A percentile compares a stretch with the other conserved stretches of the same genome.
Evolutionary conservation across 2,888 invertebrate species (phyloP).

Genomic region (Meliscaeva auricollis): DNA sequence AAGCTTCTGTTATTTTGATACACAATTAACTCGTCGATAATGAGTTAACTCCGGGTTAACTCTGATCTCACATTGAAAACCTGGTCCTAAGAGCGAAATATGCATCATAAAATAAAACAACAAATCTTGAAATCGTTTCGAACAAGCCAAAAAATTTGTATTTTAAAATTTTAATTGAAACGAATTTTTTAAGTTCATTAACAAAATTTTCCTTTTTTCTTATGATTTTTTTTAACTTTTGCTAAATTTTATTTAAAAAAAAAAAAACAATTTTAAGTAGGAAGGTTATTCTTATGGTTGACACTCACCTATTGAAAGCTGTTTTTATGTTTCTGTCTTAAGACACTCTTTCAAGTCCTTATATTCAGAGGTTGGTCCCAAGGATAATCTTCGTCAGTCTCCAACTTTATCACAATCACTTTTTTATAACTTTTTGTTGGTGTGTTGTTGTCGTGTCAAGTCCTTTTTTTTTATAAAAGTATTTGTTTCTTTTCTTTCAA

Average conservation of each 20-base stretch:
- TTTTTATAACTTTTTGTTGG: neutral
- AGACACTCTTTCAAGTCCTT: neutral
- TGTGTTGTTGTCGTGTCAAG: neutral
- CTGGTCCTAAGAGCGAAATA: no score
- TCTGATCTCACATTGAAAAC: no score
- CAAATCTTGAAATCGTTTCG: no score
- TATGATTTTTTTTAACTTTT: neutral
- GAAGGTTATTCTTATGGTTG: slow-evolving; percentile 11
- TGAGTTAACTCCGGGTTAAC: no score
- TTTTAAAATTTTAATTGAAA: no score
- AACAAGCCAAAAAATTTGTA: no score
- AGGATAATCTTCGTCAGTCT: slow-evolving; percentile 57
- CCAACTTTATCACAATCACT: slow-evolving; percentile 49
- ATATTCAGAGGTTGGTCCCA: slow-evolving; percentile 44
- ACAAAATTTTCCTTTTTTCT: no score
- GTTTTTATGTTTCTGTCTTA: neutral
- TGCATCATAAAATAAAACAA: no score
- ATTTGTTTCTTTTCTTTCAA: slow-evolving; percentile 5
- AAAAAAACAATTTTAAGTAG: neutral
- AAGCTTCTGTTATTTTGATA: no score
- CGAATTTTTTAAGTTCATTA: no score
- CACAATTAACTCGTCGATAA: no score
- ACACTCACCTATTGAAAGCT: neutral
- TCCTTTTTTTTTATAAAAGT: slow-evolving; percentile 3
- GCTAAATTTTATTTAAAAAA: no score